These are phyloP conservation scores for Onychorhynchus coronatus DNA, from an alignment of 2,113 vertebrate genomes.

Conservation along the genomic window DNA sequence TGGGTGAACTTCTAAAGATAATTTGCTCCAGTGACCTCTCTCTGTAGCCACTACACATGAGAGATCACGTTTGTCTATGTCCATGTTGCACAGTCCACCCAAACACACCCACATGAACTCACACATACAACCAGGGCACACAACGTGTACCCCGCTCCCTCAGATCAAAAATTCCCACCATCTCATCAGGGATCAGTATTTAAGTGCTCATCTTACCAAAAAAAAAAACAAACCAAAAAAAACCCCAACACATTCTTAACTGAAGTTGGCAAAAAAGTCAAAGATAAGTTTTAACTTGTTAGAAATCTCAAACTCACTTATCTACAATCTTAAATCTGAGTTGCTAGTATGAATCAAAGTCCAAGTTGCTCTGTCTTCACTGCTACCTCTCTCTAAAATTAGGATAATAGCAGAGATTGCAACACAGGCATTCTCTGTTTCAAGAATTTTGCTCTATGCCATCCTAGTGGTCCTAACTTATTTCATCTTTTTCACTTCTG, in stretches of 20 bases:
- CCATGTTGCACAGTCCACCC: background rate
- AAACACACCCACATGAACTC: background rate
- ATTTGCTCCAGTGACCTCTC: background rate
- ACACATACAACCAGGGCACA: background rate
- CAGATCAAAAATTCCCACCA: background rate
- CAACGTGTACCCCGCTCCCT: background rate
- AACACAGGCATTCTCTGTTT: background rate
- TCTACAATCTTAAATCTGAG: slow-evolving; percentile 3
- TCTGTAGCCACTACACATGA: background rate
- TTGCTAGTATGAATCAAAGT: background rate
- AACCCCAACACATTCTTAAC: background rate
- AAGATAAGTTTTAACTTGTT: slow-evolving; percentile 26
- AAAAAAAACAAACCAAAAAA: background rate
- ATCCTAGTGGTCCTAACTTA: background rate
- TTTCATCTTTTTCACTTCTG: background rate
- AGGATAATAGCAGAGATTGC: background rate
- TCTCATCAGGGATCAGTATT: background rate
- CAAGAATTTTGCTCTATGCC: background rate
- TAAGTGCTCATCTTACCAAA: background rate
- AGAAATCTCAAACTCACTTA: slow-evolving; percentile 25
- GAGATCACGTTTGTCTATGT: background rate
- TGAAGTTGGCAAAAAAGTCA: slow-evolving; percentile 23
- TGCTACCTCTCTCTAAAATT: background rate
- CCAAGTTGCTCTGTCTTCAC: background rate
- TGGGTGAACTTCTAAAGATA: background rate